Conservation (phyloP, 2,113 vertebrate genomes). For the Sander vitreus region DNA sequence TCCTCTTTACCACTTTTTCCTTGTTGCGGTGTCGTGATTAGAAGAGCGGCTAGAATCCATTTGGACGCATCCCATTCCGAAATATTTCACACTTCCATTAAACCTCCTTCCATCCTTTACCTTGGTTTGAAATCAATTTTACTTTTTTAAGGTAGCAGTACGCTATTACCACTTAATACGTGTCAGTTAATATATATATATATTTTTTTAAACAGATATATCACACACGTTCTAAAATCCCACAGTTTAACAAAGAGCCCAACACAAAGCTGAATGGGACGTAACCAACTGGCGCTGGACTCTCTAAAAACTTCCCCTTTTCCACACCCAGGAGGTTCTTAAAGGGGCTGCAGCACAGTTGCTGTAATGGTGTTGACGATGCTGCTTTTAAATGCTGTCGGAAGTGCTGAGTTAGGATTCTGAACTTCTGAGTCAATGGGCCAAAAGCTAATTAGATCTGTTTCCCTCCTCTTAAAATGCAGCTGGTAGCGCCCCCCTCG, state of each 20-base stretch:
- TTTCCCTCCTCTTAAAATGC: no score
- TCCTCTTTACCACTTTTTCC: constrained; percentile 62
- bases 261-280: constrained; percentile 33
- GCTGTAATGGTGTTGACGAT: not conserved
- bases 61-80: constrained; percentile 64
- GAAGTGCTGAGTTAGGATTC: not conserved
- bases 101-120: not conserved
- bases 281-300: constrained; percentile 28
- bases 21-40: constrained; percentile 53
- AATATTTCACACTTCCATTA: not conserved
- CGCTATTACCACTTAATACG: fast-evolving
- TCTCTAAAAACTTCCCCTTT: constrained; percentile 47
- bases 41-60: constrained; percentile 39
- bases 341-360: constrained; percentile 66
- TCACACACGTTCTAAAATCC: not conserved
- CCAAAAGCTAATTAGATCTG: not conserved
- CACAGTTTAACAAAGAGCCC: not conserved
- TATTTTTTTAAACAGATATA: fast-evolving
- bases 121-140: not conserved
- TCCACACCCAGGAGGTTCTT: constrained; percentile 78
- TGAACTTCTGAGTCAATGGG: no score
- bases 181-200: fast-evolving
- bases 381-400: constrained; percentile 10
- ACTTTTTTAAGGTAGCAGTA: fast-evolving
- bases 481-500: no score